Base-by-base conservation (phyloP, 2,797 vertebrate species). In the Miichthys miiuy region DNA sequence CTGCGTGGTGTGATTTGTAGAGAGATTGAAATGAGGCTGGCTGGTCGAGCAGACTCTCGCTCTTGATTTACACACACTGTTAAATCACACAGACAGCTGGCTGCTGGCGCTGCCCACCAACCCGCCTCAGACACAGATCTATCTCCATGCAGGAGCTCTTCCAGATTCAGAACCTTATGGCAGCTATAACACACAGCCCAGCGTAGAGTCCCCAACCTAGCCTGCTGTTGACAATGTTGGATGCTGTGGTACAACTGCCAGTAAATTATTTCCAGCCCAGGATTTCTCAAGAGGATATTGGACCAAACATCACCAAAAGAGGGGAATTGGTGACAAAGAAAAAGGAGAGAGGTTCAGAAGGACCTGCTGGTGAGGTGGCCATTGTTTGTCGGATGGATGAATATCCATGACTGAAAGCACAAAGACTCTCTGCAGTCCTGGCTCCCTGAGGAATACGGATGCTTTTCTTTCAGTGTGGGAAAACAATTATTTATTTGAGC, bases 31-130 rank as follows among this genome's bases (percentile, higher is more conserved):
- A 94, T 93, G 92, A 94, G 86, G 68, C 89, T 87, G 90, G 91
- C 89, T 89, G 87, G 88, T 89, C 74, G 89, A 79, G 87, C 81
- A 68, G 72, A 85, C 91, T 81, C 89, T 69, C 70, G 72, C 80
- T 83, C 75, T 83, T 94, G 93, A 95, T 95, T 95, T 95, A 95
- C 88, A 83, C 81, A 27, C 77, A 72, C 81, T 72, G 86, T 88
- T 94, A 94, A 94, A 94, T 95, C 94, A 94, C 90, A 86, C 71
- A 91, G 91, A 94, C 91, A 93, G 91, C 91, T 75, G 88, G 88
- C 87, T 90, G 88, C 90, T 80, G 87, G 67, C 38, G 48, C 83
- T 83, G 82, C 88, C 87, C 89, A 72, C 87, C 82, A 63, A 74
- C 81, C 77, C 64, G 58, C 83, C 89, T 84, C 85, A 80, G 87